A percentile compares a stretch with the other conserved stretches of the same genome.
phyloP scores from a whole-genome alignment of 1,140 invertebrate genomes.

The Nebria ingens region DNA sequence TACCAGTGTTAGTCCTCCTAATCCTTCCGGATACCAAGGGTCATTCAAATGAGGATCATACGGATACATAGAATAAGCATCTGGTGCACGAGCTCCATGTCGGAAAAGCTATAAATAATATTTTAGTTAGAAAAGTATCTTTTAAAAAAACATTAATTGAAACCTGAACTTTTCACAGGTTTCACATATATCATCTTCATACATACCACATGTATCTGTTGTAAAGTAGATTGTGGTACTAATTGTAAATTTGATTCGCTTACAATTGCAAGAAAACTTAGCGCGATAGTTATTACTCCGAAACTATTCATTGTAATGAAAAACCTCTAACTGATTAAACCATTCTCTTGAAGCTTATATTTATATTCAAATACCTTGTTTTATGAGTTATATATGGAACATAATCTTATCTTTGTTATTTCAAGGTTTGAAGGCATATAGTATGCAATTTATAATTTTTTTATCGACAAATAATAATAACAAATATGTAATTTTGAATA shows the following conservation, averaged over 20 bases:
- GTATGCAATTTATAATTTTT: no score
- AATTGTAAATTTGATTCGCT: neutral
- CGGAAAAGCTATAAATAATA: conserved; percentile 51
- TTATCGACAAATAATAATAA: no score
- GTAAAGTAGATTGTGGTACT: neutral
- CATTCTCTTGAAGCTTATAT: neutral
- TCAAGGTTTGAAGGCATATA: no score
- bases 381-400: neutral
- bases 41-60: conserved; percentile 55
- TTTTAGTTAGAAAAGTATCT: conserved; percentile 11
- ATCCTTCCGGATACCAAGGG: conserved; percentile 51
- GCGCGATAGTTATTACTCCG: neutral
- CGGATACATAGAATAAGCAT: conserved; percentile 47
- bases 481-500: no score
- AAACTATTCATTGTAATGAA: no score
- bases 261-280: neutral
- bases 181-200: no score
- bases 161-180: no score
- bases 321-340: neutral
- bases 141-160: neutral
- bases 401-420: no score
- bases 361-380: neutral
- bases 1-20: conserved; percentile 62
- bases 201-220: neutral
- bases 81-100: conserved; percentile 64